phyloP scores from a whole-genome alignment of 2,888 invertebrate genomes.

The Cremastobaeus sp. region DNA sequence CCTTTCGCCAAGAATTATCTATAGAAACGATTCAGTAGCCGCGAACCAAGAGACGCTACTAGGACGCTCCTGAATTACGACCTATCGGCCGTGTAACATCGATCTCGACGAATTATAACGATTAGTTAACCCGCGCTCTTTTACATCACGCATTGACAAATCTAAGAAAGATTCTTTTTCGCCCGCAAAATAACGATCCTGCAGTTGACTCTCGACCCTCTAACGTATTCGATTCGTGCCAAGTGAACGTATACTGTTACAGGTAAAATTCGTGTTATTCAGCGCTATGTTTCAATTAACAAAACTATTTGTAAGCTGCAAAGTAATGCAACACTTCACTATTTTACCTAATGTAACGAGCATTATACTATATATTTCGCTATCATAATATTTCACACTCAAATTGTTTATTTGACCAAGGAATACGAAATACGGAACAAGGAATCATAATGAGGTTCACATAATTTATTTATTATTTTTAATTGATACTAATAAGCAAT shows the following conservation, averaged over 20 bases:
- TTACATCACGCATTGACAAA: constrained; percentile 51
- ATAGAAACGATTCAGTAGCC: constrained; percentile 60
- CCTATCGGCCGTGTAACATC: constrained; percentile 56
- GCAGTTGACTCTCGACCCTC: not conserved
- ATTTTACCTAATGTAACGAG: no score
- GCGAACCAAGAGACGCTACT: constrained; percentile 55
- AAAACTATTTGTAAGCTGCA: constrained; percentile 17
- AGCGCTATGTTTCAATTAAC: constrained; percentile 20
- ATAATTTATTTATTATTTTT: no score
- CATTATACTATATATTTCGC: no score
- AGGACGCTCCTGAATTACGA: constrained; percentile 57
- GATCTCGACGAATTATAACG: constrained; percentile 60
- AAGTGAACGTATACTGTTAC: constrained; percentile 1
- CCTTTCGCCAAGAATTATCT: constrained; percentile 72
- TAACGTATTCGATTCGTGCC: not conserved
- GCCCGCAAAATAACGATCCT: constrained; percentile 8
- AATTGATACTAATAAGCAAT: no score
- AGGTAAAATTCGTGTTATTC: not conserved
- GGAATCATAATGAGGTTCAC: no score
- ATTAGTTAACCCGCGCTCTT: constrained; percentile 51
- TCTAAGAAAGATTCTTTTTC: constrained; percentile 43
- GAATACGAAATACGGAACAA: no score
- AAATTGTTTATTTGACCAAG: no score
- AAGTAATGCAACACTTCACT: no score
- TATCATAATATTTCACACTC: no score